Conservation (phyloP, 2,113 vertebrate species). For the Hippocampus abdominalis region DNA sequence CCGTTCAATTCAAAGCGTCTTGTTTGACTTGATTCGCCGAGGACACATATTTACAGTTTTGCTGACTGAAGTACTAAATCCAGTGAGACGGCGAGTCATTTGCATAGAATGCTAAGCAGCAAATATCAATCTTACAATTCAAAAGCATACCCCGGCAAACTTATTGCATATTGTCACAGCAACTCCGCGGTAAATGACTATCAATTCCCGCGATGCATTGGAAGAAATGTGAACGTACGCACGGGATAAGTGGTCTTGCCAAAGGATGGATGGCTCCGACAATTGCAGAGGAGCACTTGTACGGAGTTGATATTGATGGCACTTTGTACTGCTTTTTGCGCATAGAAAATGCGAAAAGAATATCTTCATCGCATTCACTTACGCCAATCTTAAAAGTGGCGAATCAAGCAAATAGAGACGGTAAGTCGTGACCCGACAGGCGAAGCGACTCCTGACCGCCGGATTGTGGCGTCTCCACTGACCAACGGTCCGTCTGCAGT, state of each 20-base stretch:
- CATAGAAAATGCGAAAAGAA: not conserved
- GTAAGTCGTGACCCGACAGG: constrained; percentile 38
- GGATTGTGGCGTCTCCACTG: constrained; percentile 14
- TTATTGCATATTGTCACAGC: constrained; percentile 3
- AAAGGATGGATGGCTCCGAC: not conserved
- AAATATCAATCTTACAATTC: not conserved
- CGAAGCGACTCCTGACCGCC: constrained; percentile 40
- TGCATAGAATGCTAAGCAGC: not conserved
- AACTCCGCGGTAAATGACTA: constrained; percentile 1
- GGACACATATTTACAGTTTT: not conserved
- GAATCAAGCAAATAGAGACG: not conserved
- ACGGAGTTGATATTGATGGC: not conserved
- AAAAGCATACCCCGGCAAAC: not conserved
- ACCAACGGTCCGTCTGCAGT: constrained; percentile 17
- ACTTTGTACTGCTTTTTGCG: not conserved
- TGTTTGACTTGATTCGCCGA: not conserved
- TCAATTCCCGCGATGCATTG: not conserved
- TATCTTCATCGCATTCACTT: not conserved
- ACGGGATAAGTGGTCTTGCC: not conserved
- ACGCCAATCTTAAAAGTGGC: not conserved
- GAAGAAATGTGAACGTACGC: not conserved
- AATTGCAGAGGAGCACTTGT: not conserved
- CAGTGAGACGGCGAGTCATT: not conserved
- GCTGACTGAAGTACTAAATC: constrained; percentile 1
- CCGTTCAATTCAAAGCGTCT: not conserved